Evolutionary conservation across 2,888 invertebrate species (phyloP).

Genomic region (Chromoteleia sp.): DNA sequence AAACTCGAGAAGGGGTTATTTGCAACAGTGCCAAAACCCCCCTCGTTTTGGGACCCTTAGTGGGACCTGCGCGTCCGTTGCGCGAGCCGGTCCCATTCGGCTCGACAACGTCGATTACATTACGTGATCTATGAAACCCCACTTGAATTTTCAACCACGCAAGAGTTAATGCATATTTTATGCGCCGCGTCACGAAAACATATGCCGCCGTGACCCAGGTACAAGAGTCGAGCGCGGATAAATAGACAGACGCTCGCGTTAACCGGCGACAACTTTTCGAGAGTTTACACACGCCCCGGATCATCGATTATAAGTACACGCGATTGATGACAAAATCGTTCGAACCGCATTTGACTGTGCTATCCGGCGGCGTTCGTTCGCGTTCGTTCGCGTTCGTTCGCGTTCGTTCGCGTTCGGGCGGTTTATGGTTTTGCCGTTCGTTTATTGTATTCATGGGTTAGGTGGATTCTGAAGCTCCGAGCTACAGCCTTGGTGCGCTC

Average conservation of each 20-base stretch:
- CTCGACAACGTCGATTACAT: conserved; percentile 68
- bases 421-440: conserved; percentile 36
- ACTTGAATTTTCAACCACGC: conserved; percentile 77
- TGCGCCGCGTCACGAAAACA: conserved; percentile 70
- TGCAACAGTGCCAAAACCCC: conserved; percentile 64
- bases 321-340: conserved; percentile 65
- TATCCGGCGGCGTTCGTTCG: neutral
- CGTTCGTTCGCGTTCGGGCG: neutral
- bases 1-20: conserved; percentile 79
- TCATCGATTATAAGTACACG: conserved; percentile 58
- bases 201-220: conserved; percentile 55
- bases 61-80: conserved; percentile 76
- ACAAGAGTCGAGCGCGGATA: conserved; percentile 12
- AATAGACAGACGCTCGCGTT: conserved; percentile 5
- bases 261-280: conserved; percentile 29
- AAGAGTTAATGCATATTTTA: conserved; percentile 80
- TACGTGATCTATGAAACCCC: conserved; percentile 80
- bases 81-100: conserved; percentile 64
- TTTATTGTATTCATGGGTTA: conserved; percentile 43
- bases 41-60: conserved; percentile 72
- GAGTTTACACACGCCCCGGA: conserved; percentile 73
- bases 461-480: conserved; percentile 30
- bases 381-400: no score
- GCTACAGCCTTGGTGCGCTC: neutral
- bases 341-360: conserved; percentile 32